Percentiles rank a stretch among this genome's conserved stretches.
phyloP scores from a whole-genome alignment of 2,888 invertebrate species.

The Dexiosoma caninum region DNA sequence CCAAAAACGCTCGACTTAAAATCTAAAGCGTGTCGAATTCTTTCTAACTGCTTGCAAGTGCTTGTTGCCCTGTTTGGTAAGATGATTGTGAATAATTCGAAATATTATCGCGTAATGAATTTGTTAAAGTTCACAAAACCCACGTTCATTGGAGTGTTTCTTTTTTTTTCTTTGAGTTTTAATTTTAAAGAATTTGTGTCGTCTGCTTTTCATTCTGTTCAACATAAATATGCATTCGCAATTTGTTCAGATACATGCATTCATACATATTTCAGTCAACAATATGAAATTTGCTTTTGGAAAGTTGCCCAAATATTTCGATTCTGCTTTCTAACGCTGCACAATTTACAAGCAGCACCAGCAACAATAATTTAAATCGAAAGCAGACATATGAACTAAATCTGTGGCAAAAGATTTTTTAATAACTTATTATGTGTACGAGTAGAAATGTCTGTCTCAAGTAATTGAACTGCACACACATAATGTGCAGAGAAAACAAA shows the following conservation, averaged over 20 bases:
- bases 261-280: conserved; percentile 46
- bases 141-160: conserved; percentile 57
- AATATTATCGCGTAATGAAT: neutral
- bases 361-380: conserved; percentile 44
- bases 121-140: conserved; percentile 34
- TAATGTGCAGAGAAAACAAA: neutral
- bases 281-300: conserved; percentile 59
- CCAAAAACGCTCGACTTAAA: too few species aligned
- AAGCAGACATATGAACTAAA: conserved; percentile 59
- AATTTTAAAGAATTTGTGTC: conserved; percentile 2
- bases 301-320: conserved; percentile 55
- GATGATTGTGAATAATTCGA: neutral
- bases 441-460: conserved; percentile 45
- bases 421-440: conserved; percentile 58
- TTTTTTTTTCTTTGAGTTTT: conserved; percentile 18
- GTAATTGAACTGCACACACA: conserved; percentile 26
- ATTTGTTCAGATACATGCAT: conserved; percentile 15
- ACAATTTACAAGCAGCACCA: neutral
- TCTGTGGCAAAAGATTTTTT: conserved; percentile 42
- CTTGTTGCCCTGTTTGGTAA: too few species aligned
- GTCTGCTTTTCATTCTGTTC: neutral
- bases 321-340: conserved; percentile 11
- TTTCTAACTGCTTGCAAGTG: neutral
- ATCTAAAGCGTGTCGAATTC: too few species aligned
- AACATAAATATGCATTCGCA: conserved; percentile 53